Evolutionary conservation across 2,888 invertebrate species (phyloP), one percentile per base, ranked within the genome.

Genomic region (Nycteola revayana): DNA sequence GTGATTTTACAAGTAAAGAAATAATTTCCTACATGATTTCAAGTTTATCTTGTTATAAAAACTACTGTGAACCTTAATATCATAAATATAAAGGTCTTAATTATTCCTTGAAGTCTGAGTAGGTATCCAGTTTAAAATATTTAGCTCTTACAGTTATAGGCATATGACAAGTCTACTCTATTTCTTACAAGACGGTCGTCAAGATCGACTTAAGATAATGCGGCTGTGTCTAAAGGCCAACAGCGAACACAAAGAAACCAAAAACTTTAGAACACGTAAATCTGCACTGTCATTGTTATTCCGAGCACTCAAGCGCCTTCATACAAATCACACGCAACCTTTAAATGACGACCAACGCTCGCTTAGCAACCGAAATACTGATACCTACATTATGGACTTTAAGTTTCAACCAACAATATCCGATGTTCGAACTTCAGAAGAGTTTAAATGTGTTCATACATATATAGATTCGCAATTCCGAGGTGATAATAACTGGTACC

Each of bases 201-300:
- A 38, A 53, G 44, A 50, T 45, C 40, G 48, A 45, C 45, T 41
- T 42, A 44, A 31, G 50, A 46, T 47, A 45, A 28, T 32, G 40
- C 25, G 32, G 22, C 25, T 38, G 25, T 29, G 21, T 25, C 22
- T 35, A 38, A 47, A 44, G 44, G 38, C 28, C 35, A 42, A 14
- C 25, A 10, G 28, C 28, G 24, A 28, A 18, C 6, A 37, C 25
- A 54, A 54, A 41, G 22, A 33, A 41, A 42, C 42, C 35, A 46
- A 36, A 33, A 33, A n/a, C 24, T 38, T 32, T 34, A 8, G 3
- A 33, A 41, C 23, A 26, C 20, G 10, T 30, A 28, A 9, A 25
- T 41, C 32, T 35, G 33, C 26, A 20, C 14, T 29, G 34, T 48
- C 29, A 33, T 49, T 49, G 35, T 35, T 32, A 34, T 35, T 29